Conservation (phyloP, 2,888 invertebrate species). For the Polylopha cassiicola region DNA sequence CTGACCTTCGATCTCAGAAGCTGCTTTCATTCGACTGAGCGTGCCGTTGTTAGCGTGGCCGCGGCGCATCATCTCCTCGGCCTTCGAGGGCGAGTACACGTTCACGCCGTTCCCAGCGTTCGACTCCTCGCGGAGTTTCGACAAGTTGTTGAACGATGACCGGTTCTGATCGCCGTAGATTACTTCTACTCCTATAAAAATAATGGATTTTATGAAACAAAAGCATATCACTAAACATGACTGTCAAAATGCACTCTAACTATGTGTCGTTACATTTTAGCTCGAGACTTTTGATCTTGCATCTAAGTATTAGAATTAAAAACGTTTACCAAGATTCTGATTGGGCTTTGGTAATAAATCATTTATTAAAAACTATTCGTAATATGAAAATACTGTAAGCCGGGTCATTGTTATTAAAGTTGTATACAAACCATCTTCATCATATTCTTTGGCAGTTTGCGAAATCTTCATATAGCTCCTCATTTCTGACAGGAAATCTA, state of each 20-base stretch:
- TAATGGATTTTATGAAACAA: too few species aligned
- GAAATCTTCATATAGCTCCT: conserved; percentile 76
- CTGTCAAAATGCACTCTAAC: too few species aligned
- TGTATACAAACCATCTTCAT: conserved; percentile 61
- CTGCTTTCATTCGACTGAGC: conserved; percentile 61
- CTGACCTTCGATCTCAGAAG: conserved; percentile 59
- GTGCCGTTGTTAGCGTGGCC: conserved; percentile 53
- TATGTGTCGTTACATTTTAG: neutral
- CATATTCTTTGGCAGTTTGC: conserved; percentile 71
- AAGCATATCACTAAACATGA: too few species aligned
- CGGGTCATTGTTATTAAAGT: too few species aligned
- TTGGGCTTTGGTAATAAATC: neutral
- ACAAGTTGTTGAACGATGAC: conserved; percentile 60
- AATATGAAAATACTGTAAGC: too few species aligned
- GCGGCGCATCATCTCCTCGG: conserved; percentile 58
- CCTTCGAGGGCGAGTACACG: conserved; percentile 66
- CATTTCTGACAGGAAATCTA: conserved; percentile 92
- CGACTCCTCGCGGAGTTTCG: conserved; percentile 58
- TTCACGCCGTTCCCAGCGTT: conserved; percentile 59
- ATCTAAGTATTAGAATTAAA: neutral
- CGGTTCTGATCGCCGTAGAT: conserved; percentile 67
- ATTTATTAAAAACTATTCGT: neutral
- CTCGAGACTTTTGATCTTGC: neutral
- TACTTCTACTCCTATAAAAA: conserved; percentile 59
- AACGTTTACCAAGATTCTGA: neutral